Conservation (phyloP, 2,113 vertebrate species). For the Jaculus jaculus region DNA sequence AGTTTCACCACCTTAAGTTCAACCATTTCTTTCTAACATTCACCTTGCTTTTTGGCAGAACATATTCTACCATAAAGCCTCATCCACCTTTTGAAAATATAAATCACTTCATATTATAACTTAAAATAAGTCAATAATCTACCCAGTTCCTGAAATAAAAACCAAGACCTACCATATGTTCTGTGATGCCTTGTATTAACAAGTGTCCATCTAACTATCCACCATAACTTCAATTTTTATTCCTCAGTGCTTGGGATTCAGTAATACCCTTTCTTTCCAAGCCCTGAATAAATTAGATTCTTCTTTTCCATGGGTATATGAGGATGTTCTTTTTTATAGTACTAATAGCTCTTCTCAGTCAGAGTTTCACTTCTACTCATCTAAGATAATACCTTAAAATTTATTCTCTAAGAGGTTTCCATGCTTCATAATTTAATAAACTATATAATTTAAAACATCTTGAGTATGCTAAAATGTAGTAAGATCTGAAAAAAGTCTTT, state of each 20-base stretch:
- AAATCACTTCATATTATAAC: neutral
- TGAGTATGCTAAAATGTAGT: neutral
- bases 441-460: neutral
- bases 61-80: neutral
- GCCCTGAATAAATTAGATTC: neutral
- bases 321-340: neutral
- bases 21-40: neutral
- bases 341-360: neutral
- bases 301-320: neutral
- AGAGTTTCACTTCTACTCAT: neutral
- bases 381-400: neutral
- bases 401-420: neutral
- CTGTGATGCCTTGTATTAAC: neutral
- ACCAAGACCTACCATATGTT: neutral
- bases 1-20: neutral
- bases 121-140: neutral
- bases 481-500: neutral
- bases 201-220: neutral
- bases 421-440: neutral
- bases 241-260: neutral
- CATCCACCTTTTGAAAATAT: neutral
- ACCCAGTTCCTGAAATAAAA: neutral
- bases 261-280: neutral
- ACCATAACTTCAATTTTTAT: neutral
- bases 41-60: neutral